These are phyloP conservation scores for Agonum fuliginosum DNA, from an alignment of 2,888 invertebrate genomes.

Conservation along the genomic window DNA sequence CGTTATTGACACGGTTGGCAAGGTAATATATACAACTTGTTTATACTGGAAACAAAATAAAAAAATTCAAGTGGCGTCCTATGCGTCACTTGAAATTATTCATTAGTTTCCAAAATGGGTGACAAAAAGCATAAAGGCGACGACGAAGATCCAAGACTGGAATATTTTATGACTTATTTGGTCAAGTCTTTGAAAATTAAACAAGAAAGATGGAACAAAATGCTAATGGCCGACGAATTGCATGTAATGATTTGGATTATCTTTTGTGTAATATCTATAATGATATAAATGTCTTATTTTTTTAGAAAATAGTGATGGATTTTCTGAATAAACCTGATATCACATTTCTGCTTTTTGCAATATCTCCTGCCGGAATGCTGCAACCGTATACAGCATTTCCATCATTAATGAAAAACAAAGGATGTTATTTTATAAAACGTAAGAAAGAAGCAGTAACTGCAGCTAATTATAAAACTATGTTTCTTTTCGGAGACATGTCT, in stretches of 20 bases:
- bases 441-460: slow-evolving; percentile 77
- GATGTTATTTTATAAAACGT: slow-evolving; percentile 86
- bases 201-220: slow-evolving; percentile 90
- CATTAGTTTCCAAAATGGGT: slow-evolving; percentile 37
- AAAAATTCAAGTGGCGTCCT: slow-evolving; percentile 26
- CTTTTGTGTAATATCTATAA: neutral
- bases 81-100: slow-evolving; percentile 7
- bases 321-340: slow-evolving; percentile 74
- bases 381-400: slow-evolving; percentile 80
- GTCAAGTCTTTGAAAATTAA: slow-evolving; percentile 85
- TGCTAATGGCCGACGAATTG: slow-evolving; percentile 83
- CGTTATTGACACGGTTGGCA: slow-evolving; percentile 38
- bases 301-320: slow-evolving; percentile 74
- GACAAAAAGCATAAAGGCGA: slow-evolving; percentile 52
- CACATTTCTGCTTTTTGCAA: slow-evolving; percentile 77
- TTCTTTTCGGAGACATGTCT: slow-evolving; percentile 84
- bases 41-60: slow-evolving; percentile 32
- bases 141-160: slow-evolving; percentile 83
- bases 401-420: slow-evolving; percentile 78
- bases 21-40: slow-evolving; percentile 52
- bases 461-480: slow-evolving; percentile 74
- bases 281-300: slow-evolving; percentile 61
- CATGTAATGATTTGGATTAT: slow-evolving; percentile 73
- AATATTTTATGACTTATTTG: slow-evolving; percentile 86
- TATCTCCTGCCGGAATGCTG: slow-evolving; percentile 79